A percentile compares a stretch with the other conserved stretches of the same genome.
phyloP scores from a whole-genome alignment of 2,888 invertebrate species.

The Agonopterix heracliana region DNA sequence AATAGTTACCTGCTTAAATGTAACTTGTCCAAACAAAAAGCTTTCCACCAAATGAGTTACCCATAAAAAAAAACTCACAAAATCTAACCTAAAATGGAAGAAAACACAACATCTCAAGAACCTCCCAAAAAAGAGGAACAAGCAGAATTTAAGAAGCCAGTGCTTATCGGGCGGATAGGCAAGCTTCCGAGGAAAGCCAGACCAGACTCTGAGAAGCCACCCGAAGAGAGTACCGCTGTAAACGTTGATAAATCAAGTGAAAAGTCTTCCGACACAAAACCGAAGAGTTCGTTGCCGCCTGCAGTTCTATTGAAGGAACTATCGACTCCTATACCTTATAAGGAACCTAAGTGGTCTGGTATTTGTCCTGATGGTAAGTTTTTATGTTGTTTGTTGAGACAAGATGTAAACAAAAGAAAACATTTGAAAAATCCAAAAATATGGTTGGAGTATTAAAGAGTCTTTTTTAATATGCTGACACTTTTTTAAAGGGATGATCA shows the following conservation, averaged over 20 bases:
- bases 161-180: slow-evolving; percentile 69
- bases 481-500: no score
- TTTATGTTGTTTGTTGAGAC: background rate
- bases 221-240: slow-evolving; percentile 23
- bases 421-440: no score
- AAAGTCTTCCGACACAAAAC: slow-evolving; percentile 20
- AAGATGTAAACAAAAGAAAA: no score
- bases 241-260: slow-evolving; percentile 12
- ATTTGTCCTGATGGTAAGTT: slow-evolving; percentile 66
- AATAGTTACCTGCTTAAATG: no score
- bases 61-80: background rate
- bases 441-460: no score
- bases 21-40: no score
- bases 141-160: slow-evolving; percentile 72
- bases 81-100: slow-evolving; percentile 28
- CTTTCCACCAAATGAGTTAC: no score
- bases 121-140: slow-evolving; percentile 17
- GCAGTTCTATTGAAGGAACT: slow-evolving; percentile 49
- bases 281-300: slow-evolving; percentile 38
- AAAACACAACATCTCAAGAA: slow-evolving; percentile 20
- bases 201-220: slow-evolving; percentile 24
- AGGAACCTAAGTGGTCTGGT: slow-evolving; percentile 90
- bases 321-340: slow-evolving; percentile 77
- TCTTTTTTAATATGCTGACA: no score
- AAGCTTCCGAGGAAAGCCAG: slow-evolving; percentile 66